Evolutionary conservation across 2,888 invertebrate species (phyloP).

Genomic region (Coremacera marginata): DNA sequence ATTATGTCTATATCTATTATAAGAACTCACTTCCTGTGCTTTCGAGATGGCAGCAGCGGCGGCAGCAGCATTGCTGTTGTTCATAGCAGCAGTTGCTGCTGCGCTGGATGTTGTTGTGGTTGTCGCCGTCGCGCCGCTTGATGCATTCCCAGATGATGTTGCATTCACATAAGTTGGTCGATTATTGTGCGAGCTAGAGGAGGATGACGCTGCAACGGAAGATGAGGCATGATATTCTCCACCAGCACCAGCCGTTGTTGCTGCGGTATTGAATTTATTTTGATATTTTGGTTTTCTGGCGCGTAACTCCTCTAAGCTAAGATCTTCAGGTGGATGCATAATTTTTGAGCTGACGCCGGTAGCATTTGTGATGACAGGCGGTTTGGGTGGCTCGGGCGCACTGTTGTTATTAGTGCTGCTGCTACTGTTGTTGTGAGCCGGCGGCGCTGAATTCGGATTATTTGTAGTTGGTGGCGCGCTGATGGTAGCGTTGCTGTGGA

Average conservation of each 20-base stretch:
- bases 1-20: conserved; percentile 68
- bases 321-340: conserved; percentile 93
- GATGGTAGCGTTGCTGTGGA: conserved; percentile 78
- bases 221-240: conserved; percentile 9
- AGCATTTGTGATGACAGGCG: conserved; percentile 74
- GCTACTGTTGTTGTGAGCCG: conserved; percentile 69
- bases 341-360: conserved; percentile 89
- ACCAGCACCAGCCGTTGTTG: conserved; percentile 49
- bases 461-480: conserved; percentile 79
- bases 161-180: conserved; percentile 20
- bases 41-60: conserved; percentile 66
- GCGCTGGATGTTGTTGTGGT: conserved; percentile 47
- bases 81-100: conserved; percentile 48
- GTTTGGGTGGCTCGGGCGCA: conserved; percentile 51
- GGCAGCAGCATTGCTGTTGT: conserved; percentile 69
- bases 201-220: conserved; percentile 54
- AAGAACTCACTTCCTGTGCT: conserved; percentile 70
- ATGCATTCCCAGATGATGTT: conserved; percentile 31
- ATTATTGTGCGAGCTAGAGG: conserved; percentile 33
- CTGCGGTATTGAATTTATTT: conserved; percentile 67
- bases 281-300: conserved; percentile 80
- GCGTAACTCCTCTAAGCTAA: conserved; percentile 88
- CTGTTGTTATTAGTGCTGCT: conserved; percentile 60
- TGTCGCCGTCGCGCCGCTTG: conserved; percentile 45
- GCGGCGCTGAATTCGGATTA: conserved; percentile 67